Evolutionary conservation across 2,113 vertebrate species (phyloP).

Genomic region (Plotosus lineatus): DNA sequence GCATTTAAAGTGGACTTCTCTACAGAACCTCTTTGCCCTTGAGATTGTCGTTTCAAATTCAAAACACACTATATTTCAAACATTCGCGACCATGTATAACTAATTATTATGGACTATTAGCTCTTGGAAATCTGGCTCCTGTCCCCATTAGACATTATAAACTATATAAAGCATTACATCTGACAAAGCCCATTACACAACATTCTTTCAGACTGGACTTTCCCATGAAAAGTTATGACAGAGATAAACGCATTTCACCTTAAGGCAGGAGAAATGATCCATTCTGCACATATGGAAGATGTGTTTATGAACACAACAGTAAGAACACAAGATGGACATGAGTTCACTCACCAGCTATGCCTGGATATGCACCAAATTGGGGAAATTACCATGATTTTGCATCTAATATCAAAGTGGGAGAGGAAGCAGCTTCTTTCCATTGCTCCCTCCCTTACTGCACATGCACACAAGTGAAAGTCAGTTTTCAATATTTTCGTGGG

Average conservation of each 20-base stretch:
- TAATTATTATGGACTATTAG: conserved; percentile 42
- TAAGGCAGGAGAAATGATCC: conserved; percentile 28
- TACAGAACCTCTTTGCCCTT: conserved; percentile 1
- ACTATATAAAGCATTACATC: conserved; percentile 43
- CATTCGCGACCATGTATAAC: conserved; percentile 31
- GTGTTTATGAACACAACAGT: conserved; percentile 38
- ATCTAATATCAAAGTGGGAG: conserved; percentile 21
- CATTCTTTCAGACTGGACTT: conserved; percentile 39
- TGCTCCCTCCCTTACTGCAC: not conserved
- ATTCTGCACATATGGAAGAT: conserved; percentile 22
- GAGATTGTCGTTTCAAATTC: conserved; percentile 21
- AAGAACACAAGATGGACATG: conserved; percentile 41
- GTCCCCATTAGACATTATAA: conserved; percentile 2
- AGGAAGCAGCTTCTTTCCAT: not conserved
- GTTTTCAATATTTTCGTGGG: conserved; percentile 17
- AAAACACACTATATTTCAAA: conserved; percentile 28
- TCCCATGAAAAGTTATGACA: conserved; percentile 32
- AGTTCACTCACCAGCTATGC: conserved; percentile 14
- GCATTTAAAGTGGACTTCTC: not conserved
- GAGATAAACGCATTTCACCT: conserved; percentile 24
- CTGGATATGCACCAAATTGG: conserved; percentile 38
- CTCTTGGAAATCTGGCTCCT: conserved; percentile 38
- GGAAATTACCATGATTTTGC: conserved; percentile 16
- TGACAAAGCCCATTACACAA: too few species aligned
- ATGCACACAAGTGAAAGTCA: conserved; percentile 38